Conservation (phyloP, 1,140 invertebrate species). For the Leptinotarsa texana region DNA sequence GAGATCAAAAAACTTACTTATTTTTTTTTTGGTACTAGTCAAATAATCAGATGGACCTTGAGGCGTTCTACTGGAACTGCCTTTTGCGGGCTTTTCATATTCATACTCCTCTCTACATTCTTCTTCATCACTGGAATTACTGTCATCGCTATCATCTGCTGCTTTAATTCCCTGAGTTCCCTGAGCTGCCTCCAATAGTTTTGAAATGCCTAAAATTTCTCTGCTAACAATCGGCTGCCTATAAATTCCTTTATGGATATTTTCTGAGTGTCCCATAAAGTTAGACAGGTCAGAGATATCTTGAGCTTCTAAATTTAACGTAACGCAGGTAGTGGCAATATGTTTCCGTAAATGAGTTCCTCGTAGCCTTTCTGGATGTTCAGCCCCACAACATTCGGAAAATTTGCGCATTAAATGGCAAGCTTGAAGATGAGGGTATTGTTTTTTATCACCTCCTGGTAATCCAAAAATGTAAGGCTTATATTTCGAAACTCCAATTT, state of each 20-base stretch:
- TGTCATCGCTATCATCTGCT: not conserved
- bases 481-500: not conserved
- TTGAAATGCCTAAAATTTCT: slow-evolving; percentile 19
- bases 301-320: slow-evolving; percentile 19
- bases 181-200: slow-evolving; percentile 13
- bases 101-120: not conserved
- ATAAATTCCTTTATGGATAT: slow-evolving; percentile 27
- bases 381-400: slow-evolving; percentile 23
- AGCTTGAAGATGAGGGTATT: slow-evolving; percentile 14
- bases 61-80: slow-evolving; percentile 15
- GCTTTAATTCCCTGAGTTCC: not conserved
- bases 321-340: slow-evolving; percentile 24
- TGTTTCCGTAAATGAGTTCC: slow-evolving; percentile 27
- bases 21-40: slow-evolving; percentile 1
- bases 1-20: not conserved
- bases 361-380: slow-evolving; percentile 18
- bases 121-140: not conserved
- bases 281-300: slow-evolving; percentile 11
- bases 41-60: slow-evolving; percentile 25
- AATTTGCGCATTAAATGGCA: slow-evolving; percentile 26
- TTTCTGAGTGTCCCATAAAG: slow-evolving; percentile 25
- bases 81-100: not conserved
- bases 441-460: not conserved
- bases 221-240: slow-evolving; percentile 14
- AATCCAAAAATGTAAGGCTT: slow-evolving; percentile 20